Evolutionary conservation across 2,888 invertebrate species (phyloP).

Genomic region (Boloria euphrosyne): DNA sequence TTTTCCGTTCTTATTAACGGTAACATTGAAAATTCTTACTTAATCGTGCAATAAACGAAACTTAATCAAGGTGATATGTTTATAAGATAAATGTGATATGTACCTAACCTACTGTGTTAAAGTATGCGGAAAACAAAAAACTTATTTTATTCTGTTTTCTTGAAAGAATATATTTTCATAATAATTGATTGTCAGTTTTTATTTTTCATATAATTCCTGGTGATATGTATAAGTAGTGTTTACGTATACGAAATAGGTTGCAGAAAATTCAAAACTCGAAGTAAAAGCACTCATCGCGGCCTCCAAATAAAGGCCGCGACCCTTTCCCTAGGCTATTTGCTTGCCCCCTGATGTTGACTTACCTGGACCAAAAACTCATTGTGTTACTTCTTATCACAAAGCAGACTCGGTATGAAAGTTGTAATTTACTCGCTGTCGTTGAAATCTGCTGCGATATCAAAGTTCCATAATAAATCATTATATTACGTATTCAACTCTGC

Average conservation of each 20-base stretch:
- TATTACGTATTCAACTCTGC: conserved; percentile 25
- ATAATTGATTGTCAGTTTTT: too few relatives aligned
- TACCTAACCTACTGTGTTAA: too few relatives aligned
- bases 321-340: conserved; percentile 72
- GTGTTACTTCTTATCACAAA: conserved; percentile 70
- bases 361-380: conserved; percentile 73
- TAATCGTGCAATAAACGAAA: too few relatives aligned
- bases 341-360: conserved; percentile 65
- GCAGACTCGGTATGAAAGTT: conserved; percentile 60
- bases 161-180: too few relatives aligned
- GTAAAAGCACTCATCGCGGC: conserved; percentile 48
- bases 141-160: too few relatives aligned
- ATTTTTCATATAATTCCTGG: too few relatives aligned
- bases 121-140: too few relatives aligned
- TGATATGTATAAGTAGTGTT: conserved; percentile 10
- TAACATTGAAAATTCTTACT: background rate
- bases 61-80: too few relatives aligned
- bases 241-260: conserved; percentile 36
- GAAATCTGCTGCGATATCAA: conserved; percentile 57
- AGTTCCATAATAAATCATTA: conserved; percentile 40
- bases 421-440: conserved; percentile 65
- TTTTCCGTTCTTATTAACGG: background rate
- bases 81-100: too few relatives aligned
- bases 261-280: conserved; percentile 41
- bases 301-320: conserved; percentile 72